Base-by-base conservation (phyloP, 1,140 invertebrate species). In the Lepidotrigona ventralis region DNA sequence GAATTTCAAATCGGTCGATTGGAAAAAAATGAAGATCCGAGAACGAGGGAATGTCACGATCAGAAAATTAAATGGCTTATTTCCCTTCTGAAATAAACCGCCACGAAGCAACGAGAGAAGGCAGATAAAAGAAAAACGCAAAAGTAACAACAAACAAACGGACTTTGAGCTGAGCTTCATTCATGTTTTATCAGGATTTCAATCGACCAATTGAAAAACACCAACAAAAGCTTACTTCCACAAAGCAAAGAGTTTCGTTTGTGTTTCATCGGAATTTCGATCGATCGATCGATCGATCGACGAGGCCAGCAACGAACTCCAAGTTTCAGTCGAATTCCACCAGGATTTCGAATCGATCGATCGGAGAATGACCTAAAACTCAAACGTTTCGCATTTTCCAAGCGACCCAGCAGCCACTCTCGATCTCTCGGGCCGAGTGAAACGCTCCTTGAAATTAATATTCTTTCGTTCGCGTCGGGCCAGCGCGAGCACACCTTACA, bases 401-500 rank as follows among this genome's bases (percentile, higher is more conserved):
- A 33, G 39, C 60, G 58, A 56, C 54, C 29, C 19, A 64, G 60
- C 33, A 33, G 33, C 33, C 72, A 66, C 29, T 75, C 29, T 76
- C 58, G 53, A 69, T 76, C 53, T 26, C 64, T 23, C 46, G 46
- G 46, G 14, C 54, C 73, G 29, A 76, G 69, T 56, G 69, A 83
- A 79, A 83, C 73, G 53, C 73, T 76, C 58, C 56, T 29, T 26
- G 69, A 53, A 83, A 83, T 79, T 73, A 79, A 83, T 83, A 83
- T 79, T 83, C 76, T 83, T 78, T 54, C 78, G 39, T 72, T 81
- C 33, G 60, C 53, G 33, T 33, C 33, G 51, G n/a, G 39, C 39
- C 33, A 21, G 26, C 58, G 77, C 19, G 33, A 23, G 33, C 33
- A 33, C 33, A 39, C 71, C n/a, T n/a, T n/a, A 75, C 74, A 71